Evolutionary conservation across 2,797 vertebrate species (phyloP).

Genomic region (Sarcophilus harrisii): DNA sequence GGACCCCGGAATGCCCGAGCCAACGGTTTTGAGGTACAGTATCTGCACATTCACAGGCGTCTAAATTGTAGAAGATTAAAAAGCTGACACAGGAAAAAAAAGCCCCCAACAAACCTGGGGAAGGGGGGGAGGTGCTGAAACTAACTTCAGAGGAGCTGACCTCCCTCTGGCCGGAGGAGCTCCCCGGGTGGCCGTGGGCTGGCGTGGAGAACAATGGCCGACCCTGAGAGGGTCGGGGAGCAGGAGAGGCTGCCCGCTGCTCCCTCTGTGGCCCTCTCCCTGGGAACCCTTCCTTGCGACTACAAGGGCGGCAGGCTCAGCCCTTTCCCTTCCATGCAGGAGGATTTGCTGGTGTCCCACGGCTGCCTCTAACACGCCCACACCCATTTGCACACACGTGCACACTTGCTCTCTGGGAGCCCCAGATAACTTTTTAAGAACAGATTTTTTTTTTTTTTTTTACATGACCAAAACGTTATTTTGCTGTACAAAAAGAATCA

Average conservation of each 20-base stretch:
- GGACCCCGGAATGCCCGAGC: conserved; percentile 96
- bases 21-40: conserved; percentile 88
- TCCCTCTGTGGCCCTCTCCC: no score
- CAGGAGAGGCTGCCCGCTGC: no score
- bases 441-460: no score
- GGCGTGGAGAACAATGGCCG: background rate
- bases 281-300: background rate
- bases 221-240: no score
- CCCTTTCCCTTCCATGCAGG: background rate
- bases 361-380: background rate
- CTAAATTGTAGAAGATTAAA: background rate
- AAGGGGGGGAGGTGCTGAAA: no score
- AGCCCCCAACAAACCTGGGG: no score
- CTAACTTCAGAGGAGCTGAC: background rate
- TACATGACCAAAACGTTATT: no score
- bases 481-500: no score
- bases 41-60: conserved; percentile 39
- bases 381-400: no score
- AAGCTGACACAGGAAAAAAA: background rate
- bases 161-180: background rate
- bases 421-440: background rate
- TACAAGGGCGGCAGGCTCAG: no score
- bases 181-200: background rate
- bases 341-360: background rate
- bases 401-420: no score